Evolutionary conservation across 2,888 invertebrate genomes (phyloP), one percentile per base, ranked within the genome.

Genomic region (Tridacna crocea): DNA sequence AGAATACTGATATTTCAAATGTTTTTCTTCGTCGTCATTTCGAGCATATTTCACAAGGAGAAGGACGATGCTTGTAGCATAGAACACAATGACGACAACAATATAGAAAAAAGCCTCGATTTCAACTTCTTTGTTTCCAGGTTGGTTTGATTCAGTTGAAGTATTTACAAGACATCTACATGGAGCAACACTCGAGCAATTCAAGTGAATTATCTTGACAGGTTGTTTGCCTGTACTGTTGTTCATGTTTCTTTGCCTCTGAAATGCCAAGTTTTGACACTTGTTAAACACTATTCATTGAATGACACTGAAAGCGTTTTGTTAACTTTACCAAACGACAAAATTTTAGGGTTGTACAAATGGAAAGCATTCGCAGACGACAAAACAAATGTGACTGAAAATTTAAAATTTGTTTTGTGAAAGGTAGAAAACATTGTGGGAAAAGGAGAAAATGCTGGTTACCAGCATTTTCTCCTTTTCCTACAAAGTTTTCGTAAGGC

Each of bases 41-140:
- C 91, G 80, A 22, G 91, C 89, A 79, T 91, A 92, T 68, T 92
- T 92, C 17, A 92, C 88, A 84, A 92, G 90, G 15, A 92, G 83
- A 12, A 91, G 79, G n/a, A 91, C 90, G 79, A 92, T 91, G 68
- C 90, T 91, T 36, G 88, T 87, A 22, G 91, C 90, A 80, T 92
- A 92, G 83, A 92, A 91, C 24, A 88, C 88, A 58, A 92, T 83
- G 8, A 92, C 92, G 19, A 91, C 89, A 4, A 92, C 89, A 36
- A 91, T 92, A 78, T 92, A 92, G 48, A 90, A 72, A 55, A 92
- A 90, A 0, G 91, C 91, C 68, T 91, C 90, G 36, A 91, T 63
- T 13, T 83, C 82, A 11, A 82, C 82, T 36, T 76, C 36, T 24
- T 74, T 24, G 26, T 48, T 27, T 15, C 12, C 24, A 36, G 36